Conservation (phyloP, 2,797 vertebrate genomes). For the Parambassis ranga region DNA sequence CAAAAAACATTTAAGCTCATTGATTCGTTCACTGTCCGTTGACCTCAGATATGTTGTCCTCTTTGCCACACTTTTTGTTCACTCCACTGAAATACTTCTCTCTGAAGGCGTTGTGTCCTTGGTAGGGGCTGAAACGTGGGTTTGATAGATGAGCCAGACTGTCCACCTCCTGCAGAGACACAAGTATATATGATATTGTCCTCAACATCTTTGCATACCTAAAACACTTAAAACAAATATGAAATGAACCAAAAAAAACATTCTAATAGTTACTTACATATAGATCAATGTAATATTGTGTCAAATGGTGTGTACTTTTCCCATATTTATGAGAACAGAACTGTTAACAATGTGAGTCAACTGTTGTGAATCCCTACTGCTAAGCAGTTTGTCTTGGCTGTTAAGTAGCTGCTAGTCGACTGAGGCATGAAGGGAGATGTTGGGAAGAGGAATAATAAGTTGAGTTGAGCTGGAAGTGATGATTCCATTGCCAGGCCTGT, state of each 20-base stretch:
- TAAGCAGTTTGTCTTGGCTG: slow-evolving; percentile 55
- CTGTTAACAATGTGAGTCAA: slow-evolving; percentile 31
- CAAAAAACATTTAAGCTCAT: background rate
- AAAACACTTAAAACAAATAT: background rate
- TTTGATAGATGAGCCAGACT: slow-evolving; percentile 77
- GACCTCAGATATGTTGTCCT: slow-evolving; percentile 49
- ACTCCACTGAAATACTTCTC: slow-evolving; percentile 97
- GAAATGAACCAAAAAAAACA: background rate
- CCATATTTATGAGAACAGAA: slow-evolving; percentile 14
- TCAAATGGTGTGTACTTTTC: slow-evolving; percentile 6
- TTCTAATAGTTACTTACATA: background rate
- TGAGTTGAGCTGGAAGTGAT: slow-evolving; percentile 58
- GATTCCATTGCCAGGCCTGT: slow-evolving; percentile 55
- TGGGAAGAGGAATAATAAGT: slow-evolving; percentile 61
- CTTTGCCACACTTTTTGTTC: slow-evolving; percentile 87
- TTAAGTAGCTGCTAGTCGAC: slow-evolving; percentile 35
- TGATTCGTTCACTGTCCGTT: slow-evolving; percentile 25
- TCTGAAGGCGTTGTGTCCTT: slow-evolving; percentile 95
- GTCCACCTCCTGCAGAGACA: slow-evolving; percentile 83
- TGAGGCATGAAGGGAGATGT: slow-evolving; percentile 33
- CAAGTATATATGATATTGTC: background rate
- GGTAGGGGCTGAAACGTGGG: slow-evolving; percentile 81
- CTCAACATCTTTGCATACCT: background rate
- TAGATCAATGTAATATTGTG: background rate
- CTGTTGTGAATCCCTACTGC: slow-evolving; percentile 29